Percentiles rank a stretch among this genome's conserved stretches.
Evolutionary conservation across 2,113 vertebrate genomes (phyloP).

Genomic region (Corythornis madagascariensis): DNA sequence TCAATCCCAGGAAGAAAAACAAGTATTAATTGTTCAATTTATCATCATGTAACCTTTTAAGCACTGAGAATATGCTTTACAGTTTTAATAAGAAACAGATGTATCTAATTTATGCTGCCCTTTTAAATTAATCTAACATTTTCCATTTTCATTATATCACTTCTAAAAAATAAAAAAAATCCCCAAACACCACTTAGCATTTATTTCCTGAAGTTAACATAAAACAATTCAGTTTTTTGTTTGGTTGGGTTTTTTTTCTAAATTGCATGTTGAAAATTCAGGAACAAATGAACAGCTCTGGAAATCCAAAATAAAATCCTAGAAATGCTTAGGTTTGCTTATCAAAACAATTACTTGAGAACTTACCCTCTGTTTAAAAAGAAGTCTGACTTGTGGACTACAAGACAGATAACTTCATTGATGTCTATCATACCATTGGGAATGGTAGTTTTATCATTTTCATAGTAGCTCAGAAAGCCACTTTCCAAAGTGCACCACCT

Average conservation of each 20-base stretch:
- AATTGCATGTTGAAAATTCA: not conserved
- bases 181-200: not conserved
- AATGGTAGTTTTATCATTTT: slow-evolving; percentile 82
- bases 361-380: slow-evolving; percentile 83
- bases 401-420: slow-evolving; percentile 84
- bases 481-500: slow-evolving; percentile 95
- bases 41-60: not conserved
- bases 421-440: slow-evolving; percentile 87
- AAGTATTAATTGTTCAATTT: not conserved
- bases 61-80: not conserved
- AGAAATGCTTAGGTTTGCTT: not conserved
- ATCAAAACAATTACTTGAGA: not conserved
- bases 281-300: not conserved
- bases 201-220: not conserved
- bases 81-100: not conserved
- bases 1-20: not conserved
- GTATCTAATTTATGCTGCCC: not conserved
- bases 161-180: not conserved
- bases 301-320: not conserved
- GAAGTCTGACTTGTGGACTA: slow-evolving; percentile 78
- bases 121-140: slow-evolving; percentile 7
- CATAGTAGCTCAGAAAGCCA: slow-evolving; percentile 92
- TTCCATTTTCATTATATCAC: not conserved
- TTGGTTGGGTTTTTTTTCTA: too few species aligned
- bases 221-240: not conserved